Evolutionary conservation across 1,140 invertebrate genomes (phyloP), one percentile per base, ranked within the genome.

Genomic region (Caenorhabditis inopinata): DNA sequence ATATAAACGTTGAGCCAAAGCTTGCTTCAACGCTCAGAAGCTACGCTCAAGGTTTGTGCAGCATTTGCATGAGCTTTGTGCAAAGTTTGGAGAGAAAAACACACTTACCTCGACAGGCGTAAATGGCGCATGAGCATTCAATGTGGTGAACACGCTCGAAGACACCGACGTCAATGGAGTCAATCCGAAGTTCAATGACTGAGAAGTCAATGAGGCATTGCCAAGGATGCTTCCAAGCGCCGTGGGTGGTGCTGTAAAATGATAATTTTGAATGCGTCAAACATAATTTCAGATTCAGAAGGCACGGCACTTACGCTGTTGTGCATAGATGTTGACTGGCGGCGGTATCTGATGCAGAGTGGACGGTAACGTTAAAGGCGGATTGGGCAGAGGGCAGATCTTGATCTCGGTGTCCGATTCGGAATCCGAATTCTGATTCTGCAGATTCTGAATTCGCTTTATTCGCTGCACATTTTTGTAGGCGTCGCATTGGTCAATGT

Each of bases 401-500:
- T 68, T 68, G 16, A 68, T 68, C 21, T 68, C 58, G 2, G 58
- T 68, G 32, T 68, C 58, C 1, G 58, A 68, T 42, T 68, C 58
- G 0, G 58, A 68, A 21, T 68, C 58, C 11, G 11, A 32, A 21
- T 68, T 68, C n/a, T 68, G 58, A 21, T 68, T 58, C 7, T 58
- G 53, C n/a, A 38, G 25, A 29, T 58, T 29, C 27, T 58, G 51
- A n/a, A n/a, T n/a, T n/a, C n/a, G n/a, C n/a, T n/a, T n/a, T n/a
- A n/a, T n/a, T n/a, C n/a, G n/a, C n/a, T n/a, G n/a, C n/a, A n/a
- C n/a, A 27, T 76, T 51, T 23, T 49, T 51, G n/a, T 18, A 76
- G 1, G n/a, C 29, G 12, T 87, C 83, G 74, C 87, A 88, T 77
- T 89, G 86, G 51, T 88, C 87, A 48, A 81, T 77, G 47, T 88